Conservation (phyloP, 2,113 vertebrate species). For the Bubo bubo region DNA sequence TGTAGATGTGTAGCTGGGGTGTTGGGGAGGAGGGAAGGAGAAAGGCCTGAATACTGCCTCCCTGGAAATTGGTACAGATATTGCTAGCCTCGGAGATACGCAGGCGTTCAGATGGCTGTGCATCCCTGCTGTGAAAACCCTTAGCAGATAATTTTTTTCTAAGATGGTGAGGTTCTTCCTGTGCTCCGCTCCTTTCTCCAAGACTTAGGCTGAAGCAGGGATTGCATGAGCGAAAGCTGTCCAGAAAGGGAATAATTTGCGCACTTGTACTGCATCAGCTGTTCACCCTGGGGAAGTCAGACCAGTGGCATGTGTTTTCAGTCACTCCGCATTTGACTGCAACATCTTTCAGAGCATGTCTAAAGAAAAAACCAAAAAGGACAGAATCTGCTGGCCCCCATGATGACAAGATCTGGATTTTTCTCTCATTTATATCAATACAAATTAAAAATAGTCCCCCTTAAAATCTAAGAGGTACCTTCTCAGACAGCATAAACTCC, state of each 20-base stretch:
- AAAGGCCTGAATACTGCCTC: not conserved
- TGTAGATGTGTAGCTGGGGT: not conserved
- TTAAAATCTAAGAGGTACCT: not conserved
- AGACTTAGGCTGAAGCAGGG: not conserved
- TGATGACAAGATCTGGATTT: not conserved
- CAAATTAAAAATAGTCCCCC: not conserved
- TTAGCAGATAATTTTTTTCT: not conserved
- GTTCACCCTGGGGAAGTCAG: not conserved
- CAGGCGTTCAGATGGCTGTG: accelerated
- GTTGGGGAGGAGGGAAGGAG: not conserved
- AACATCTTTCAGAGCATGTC: not conserved
- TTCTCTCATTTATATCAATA: not conserved
- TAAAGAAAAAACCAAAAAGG: not conserved
- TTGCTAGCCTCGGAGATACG: not conserved
- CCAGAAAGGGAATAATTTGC: not conserved
- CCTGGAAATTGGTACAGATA: not conserved
- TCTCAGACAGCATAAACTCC: not conserved
- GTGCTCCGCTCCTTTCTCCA: not conserved
- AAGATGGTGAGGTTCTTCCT: not conserved
- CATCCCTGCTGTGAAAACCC: not conserved
- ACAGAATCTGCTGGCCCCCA: not conserved
- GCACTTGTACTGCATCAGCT: not conserved
- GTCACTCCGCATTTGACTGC: not conserved
- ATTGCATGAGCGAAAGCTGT: not conserved
- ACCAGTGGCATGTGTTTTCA: not conserved